A percentile compares a stretch with the other conserved stretches of the same genome.
These are phyloP conservation scores for Sinonovacula constricta DNA, from an alignment of 1,140 invertebrate genomes.

Conservation along the genomic window DNA sequence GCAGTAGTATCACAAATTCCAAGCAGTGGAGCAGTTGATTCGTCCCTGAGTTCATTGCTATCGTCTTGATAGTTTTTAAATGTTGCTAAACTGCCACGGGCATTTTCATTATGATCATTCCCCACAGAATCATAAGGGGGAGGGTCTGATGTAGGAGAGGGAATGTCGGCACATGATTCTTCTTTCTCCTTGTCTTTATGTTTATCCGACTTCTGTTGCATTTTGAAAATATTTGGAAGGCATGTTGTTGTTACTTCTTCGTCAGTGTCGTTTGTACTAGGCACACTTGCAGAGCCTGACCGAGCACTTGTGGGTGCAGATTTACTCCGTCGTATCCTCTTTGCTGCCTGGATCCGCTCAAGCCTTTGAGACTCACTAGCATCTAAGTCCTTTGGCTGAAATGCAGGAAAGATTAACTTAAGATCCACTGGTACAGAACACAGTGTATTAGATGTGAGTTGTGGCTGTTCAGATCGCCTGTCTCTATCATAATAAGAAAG, in stretches of 20 bases:
- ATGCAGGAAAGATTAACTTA: conserved; percentile 5
- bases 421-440: no score
- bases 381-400: conserved; percentile 73
- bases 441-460: no score
- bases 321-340: conserved; percentile 69
- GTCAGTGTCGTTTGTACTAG: conserved; percentile 54
- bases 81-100: conserved; percentile 36
- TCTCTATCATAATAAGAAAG: background rate
- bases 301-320: conserved; percentile 63
- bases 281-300: conserved; percentile 55
- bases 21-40: conserved; percentile 64
- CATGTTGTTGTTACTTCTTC: conserved; percentile 66
- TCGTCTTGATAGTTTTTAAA: conserved; percentile 60
- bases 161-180: conserved; percentile 60
- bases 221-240: conserved; percentile 72
- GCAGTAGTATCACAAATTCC: conserved; percentile 53
- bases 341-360: conserved; percentile 70
- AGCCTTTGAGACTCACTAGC: conserved; percentile 69
- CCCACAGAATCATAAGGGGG: conserved; percentile 63
- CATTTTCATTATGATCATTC: conserved; percentile 43
- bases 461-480: background rate
- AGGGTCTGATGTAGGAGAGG: conserved; percentile 67
- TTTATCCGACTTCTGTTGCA: conserved; percentile 68
- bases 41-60: conserved; percentile 60
- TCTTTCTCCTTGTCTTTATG: conserved; percentile 64